phyloP scores from a whole-genome alignment of 2,113 vertebrate genomes.

The Vulpes lagopus region DNA sequence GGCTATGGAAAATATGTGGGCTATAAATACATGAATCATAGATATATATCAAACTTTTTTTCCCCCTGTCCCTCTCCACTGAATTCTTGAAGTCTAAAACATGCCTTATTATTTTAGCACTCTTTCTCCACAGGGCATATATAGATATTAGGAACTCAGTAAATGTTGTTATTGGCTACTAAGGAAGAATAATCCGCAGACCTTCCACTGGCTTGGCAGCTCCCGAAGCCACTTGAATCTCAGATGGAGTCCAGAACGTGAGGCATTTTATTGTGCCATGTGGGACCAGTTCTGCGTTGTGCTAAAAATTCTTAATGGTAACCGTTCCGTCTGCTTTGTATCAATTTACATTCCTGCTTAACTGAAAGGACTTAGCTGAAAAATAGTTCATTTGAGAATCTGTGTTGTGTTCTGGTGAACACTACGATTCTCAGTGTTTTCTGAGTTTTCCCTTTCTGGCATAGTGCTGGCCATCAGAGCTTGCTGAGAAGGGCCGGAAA shows the following conservation, averaged over 20 bases:
- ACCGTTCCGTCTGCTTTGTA: background rate
- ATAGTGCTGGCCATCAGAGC: background rate
- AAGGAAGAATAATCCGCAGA: background rate
- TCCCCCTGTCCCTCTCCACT: background rate
- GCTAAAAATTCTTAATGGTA: background rate
- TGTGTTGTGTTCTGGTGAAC: background rate
- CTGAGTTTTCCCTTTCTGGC: background rate
- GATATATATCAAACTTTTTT: background rate
- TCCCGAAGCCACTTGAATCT: background rate
- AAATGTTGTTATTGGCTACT: background rate
- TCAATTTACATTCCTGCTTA: background rate
- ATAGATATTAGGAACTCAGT: background rate
- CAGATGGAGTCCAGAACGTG: background rate
- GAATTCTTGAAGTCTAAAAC: slow-evolving; percentile 1
- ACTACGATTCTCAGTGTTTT: background rate
- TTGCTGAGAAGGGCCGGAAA: background rate
- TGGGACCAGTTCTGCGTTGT: background rate
- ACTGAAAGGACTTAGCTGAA: slow-evolving; percentile 38
- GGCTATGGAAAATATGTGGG: background rate
- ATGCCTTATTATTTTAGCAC: background rate
- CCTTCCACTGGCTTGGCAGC: background rate
- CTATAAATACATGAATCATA: background rate
- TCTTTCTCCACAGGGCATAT: background rate
- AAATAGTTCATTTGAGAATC: background rate
- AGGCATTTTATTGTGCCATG: background rate